Percentiles rank a stretch among this genome's conserved stretches.
Evolutionary conservation across 2,888 invertebrate species (phyloP).

Genomic region (Epinotia ramella): DNA sequence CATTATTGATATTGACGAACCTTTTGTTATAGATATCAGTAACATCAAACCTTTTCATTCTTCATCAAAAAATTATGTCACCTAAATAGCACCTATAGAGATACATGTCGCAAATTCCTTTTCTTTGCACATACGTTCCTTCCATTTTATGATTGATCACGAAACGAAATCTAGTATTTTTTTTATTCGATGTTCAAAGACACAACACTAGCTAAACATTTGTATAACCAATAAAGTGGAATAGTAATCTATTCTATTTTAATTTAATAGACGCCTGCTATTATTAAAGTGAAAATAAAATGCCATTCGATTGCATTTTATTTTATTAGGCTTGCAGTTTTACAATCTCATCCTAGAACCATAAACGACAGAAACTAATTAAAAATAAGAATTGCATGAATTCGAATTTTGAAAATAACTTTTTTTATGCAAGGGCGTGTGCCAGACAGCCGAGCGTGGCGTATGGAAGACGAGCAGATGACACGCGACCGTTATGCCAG

Average conservation of each 20-base stretch:
- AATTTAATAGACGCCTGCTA: background rate
- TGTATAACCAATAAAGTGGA: background rate
- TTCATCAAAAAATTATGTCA: too few species aligned
- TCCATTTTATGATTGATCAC: too few species aligned
- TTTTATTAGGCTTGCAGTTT: background rate
- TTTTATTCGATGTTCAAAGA: too few species aligned
- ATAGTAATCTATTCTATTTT: background rate
- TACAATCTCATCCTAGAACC: background rate
- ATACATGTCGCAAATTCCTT: background rate
- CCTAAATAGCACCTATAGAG: too few species aligned
- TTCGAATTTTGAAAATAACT: constrained; percentile 19
- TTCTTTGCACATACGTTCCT: too few species aligned
- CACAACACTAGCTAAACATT: background rate
- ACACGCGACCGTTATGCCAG: constrained; percentile 85
- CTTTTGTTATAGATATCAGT: too few species aligned
- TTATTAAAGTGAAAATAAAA: background rate
- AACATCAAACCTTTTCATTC: too few species aligned
- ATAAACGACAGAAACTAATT: constrained; percentile 10
- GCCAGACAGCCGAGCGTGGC: constrained; percentile 78
- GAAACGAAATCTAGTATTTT: too few species aligned
- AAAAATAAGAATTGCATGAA: constrained; percentile 7
- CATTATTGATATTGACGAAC: too few species aligned
- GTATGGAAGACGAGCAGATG: constrained; percentile 81
- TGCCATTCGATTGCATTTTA: background rate
- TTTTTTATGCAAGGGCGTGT: constrained; percentile 64